Base-by-base conservation (phyloP, 2,797 vertebrate species). In the Pelobates cultripes region DNA sequence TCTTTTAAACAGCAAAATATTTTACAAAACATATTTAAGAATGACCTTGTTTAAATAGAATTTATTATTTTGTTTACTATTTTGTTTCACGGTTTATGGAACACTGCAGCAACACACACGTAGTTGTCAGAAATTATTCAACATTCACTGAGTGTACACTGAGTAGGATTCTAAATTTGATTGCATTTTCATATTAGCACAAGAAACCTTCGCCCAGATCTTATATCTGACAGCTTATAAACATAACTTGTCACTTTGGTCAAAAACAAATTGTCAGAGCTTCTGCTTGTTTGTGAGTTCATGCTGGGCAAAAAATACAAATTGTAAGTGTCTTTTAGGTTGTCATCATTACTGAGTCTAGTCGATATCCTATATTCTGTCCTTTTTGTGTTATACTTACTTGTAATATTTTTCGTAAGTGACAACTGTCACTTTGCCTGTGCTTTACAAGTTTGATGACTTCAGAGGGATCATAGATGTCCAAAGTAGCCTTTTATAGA, bases 161-260 rank as follows among this genome's bases (percentile, higher is more conserved):
- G 61, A 64, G 28, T 64, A 64, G 61, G 5, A 7, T 64, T 3
- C 61, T 28, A 40, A 64, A 64, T 57, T 12, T 57, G 55, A 12
- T 57, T 57, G 14, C 55, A 57, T 57, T 57, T 57, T 57, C 14
- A 57, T 7, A 57, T 57, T 57, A 57, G 55, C 55, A 3, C 10
- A 64, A 15, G 28, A 64, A 64, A 64, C 7, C n/a, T 64, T 64
- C n/a, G 5, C n/a, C 17, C 6, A 64, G 61, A 57, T 57, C 55
- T 51, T 64, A 40, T 64, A 64, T 40, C 89, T 94, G 93, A 94
- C 91, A 89, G 88, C 87, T 86, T 90, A 93, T 91, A 94, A 92
- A 88, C 88, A 83, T 90, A 90, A 91, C 91, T 94, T 94, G 87
- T 91, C 90, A 87, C 89, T 90, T 86, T 94, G 93, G 87, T 92